These are phyloP conservation scores for Vultur gryphus DNA, from an alignment of 2,797 vertebrate species.

Conservation along the genomic window DNA sequence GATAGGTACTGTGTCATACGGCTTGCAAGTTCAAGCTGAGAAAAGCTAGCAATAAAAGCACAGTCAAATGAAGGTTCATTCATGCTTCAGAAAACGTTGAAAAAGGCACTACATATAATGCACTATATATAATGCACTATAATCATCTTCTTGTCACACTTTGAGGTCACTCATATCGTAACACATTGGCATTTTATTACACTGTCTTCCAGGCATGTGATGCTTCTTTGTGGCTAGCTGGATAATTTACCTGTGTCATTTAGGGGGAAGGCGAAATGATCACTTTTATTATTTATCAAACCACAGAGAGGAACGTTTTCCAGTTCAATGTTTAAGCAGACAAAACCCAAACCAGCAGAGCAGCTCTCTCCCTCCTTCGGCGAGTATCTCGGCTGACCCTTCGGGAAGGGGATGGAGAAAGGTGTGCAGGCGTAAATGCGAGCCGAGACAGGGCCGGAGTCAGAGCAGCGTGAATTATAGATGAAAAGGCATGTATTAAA, in stretches of 20 bases:
- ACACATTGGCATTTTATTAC: constrained; percentile 28
- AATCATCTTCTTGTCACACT: constrained; percentile 42
- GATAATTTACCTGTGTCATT: constrained; percentile 27
- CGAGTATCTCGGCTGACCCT: background rate
- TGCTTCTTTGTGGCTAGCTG: constrained; percentile 19
- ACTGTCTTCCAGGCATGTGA: background rate
- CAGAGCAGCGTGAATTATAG: constrained; percentile 38
- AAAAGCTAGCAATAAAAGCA: constrained; percentile 23
- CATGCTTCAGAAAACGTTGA: constrained; percentile 23
- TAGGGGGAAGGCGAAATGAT: background rate
- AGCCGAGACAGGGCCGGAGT: constrained; percentile 35
- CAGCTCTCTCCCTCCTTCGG: background rate
- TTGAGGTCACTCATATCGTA: constrained; percentile 39
- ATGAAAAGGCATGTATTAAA: constrained; percentile 50
- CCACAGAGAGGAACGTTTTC: background rate
- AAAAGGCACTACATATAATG: constrained; percentile 6
- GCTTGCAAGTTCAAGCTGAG: background rate
- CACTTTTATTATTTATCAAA: constrained; percentile 51
- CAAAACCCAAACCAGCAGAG: background rate
- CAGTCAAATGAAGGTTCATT: constrained; percentile 45
- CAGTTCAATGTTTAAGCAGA: background rate
- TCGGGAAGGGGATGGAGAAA: constrained; percentile 31
- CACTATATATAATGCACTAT: constrained; percentile 27
- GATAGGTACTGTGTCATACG: background rate
- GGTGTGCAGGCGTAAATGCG: constrained; percentile 30